Percentiles rank a stretch among this genome's conserved stretches.
phyloP scores from a whole-genome alignment of 1,140 invertebrate species.

The Micrasema longulum region DNA sequence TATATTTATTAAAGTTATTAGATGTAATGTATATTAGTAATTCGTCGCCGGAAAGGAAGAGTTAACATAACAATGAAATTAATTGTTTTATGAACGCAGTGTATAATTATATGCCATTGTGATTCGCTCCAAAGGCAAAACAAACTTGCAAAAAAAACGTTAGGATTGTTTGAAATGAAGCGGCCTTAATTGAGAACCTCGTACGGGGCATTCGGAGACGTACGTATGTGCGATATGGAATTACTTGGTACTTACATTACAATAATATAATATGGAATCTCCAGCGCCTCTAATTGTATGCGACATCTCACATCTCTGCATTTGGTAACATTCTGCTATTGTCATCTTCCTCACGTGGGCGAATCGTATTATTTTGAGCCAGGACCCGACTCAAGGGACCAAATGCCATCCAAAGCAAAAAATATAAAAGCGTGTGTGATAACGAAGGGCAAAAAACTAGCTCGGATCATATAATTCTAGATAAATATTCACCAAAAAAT shows the following conservation, averaged over 20 bases:
- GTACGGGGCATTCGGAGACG: conserved; percentile 24
- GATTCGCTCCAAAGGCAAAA: conserved; percentile 8
- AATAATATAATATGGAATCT: conserved; percentile 22
- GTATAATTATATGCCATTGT: conserved; percentile 10
- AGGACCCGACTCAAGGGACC: not conserved
- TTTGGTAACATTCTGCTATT: conserved; percentile 46
- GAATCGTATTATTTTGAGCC: conserved; percentile 1
- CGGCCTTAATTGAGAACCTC: conserved; percentile 36
- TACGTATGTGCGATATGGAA: not conserved
- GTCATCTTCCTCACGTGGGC: conserved; percentile 45
- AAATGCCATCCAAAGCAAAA: too few species aligned
- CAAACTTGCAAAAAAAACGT: conserved; percentile 22
- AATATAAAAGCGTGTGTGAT: too few species aligned
- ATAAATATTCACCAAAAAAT: too few species aligned
- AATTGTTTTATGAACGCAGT: too few species aligned
- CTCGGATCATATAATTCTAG: too few species aligned
- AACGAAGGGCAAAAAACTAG: too few species aligned
- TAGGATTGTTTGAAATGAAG: conserved; percentile 34
- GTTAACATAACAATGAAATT: too few species aligned
- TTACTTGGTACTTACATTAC: too few species aligned
- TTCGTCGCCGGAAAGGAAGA: too few species aligned
- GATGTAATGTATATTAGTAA: too few species aligned
- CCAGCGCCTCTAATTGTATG: conserved; percentile 43
- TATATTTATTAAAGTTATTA: too few species aligned
- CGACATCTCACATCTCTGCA: conserved; percentile 34